Percentiles rank a stretch among this genome's conserved stretches.
Conservation (phyloP, 2,113 vertebrate species). For the Percopsis transmontana region DNA sequence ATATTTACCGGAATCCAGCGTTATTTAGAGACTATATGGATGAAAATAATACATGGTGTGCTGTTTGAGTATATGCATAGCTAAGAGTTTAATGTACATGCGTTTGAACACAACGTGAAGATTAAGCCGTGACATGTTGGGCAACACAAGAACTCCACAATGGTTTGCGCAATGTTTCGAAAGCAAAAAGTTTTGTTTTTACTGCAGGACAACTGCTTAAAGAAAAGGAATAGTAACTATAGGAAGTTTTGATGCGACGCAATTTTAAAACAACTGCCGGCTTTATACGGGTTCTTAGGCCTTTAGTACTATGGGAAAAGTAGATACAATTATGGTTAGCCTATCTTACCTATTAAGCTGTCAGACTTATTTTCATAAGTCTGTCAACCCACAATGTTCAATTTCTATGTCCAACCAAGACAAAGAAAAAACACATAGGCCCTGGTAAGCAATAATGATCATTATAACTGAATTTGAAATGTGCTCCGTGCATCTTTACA, state of each 20-base stretch:
- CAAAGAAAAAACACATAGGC: not conserved
- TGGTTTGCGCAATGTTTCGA: constrained; percentile 3
- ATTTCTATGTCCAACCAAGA: not conserved
- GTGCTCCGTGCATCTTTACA: not conserved
- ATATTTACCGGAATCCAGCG: not conserved
- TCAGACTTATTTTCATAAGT: not conserved
- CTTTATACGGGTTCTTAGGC: too few relatives aligned
- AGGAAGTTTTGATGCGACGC: too few relatives aligned
- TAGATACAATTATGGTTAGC: too few relatives aligned
- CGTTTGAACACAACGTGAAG: not conserved
- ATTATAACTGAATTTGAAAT: not conserved
- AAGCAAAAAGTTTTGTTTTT: constrained; percentile 1
- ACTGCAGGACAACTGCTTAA: constrained; percentile 50
- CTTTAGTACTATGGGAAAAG: too few relatives aligned
- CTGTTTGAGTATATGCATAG: not conserved
- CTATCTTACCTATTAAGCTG: not conserved
- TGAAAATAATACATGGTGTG: constrained; percentile 1
- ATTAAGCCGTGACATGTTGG: not conserved
- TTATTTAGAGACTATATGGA: not conserved
- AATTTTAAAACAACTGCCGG: not conserved
- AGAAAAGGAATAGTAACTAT: constrained; percentile 48
- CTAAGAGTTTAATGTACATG: not conserved
- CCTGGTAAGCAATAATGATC: not conserved
- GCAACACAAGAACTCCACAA: not conserved
- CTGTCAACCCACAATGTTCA: not conserved